Base-by-base conservation (phyloP, 2,888 invertebrate species). In the Ernsta delagoae region DNA sequence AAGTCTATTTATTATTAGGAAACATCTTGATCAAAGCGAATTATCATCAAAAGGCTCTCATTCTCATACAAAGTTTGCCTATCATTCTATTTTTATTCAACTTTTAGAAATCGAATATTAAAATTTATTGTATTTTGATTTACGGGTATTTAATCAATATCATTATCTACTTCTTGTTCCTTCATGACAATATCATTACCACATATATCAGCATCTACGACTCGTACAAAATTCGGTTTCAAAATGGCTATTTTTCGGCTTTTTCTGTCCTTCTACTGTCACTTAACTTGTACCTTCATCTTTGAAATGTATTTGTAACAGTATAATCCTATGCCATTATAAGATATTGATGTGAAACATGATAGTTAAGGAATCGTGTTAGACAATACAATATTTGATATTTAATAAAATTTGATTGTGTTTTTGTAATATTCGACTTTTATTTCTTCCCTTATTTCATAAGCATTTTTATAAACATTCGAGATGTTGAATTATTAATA, bases 371-470 rank as follows among this genome's bases (percentile, higher is more conserved):
- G 88, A 88, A 90, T 93, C 92, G 93, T 93, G 93, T 93, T 93
- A 93, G 93, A 93, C 93, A 93, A 93, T 93, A 93, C 93, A 92
- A 87, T 93, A 93, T 93, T 92, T 93, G 92, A 92, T 93, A 93
- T 92, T 89, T 89, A 93, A 91, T 90, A 92, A 92, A 92, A 92
- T 90, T 91, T 92, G 92, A 92, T 92, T 92, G 93, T 92, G 92
- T 92, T 93, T 92, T 92, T 88, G 84, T 88, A 90, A 12, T 71
- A 66, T 41, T 61, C 12, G 74, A 54, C 61, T 86, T 88, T 89
- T 83, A 85, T 85, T 87, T 75, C 5, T 36, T 75, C 6, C 34
- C 11, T 8, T 53, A 8, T 31, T 6, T 48, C 48, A 41, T n/a
- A n/a, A n/a, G n/a, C n/a, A n/a, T n/a, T n/a, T n/a, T n/a, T n/a